Evolutionary conservation across 2,888 invertebrate species (phyloP).

Genomic region (Oxystoma pomonae): DNA sequence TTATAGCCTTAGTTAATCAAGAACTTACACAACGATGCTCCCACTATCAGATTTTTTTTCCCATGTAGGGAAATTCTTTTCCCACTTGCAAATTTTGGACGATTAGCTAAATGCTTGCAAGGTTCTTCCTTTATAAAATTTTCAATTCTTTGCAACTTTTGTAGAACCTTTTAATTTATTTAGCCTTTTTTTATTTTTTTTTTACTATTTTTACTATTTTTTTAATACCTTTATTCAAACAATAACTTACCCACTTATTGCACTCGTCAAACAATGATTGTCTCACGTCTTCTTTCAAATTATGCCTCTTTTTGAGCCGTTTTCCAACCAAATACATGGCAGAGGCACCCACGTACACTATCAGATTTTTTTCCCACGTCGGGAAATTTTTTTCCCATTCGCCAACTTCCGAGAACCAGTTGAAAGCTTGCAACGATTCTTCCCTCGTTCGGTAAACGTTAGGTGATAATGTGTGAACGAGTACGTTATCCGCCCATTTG

Average conservation of each 20-base stretch:
- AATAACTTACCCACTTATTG: slow-evolving; percentile 64
- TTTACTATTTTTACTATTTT: no score
- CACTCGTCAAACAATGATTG: slow-evolving; percentile 87
- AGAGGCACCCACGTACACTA: slow-evolving; percentile 87
- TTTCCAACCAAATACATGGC: slow-evolving; percentile 95
- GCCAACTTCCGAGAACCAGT: slow-evolving; percentile 90
- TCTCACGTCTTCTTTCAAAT: slow-evolving; percentile 84
- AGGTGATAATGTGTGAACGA: slow-evolving; percentile 93
- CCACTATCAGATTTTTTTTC: no score
- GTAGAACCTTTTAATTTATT: no score
- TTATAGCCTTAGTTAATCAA: no score
- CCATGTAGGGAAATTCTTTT: no score
- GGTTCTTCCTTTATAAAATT: no score
- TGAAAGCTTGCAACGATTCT: slow-evolving; percentile 89
- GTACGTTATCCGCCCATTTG: slow-evolving; percentile 86
- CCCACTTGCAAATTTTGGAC: no score
- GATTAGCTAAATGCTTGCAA: no score
- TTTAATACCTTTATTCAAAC: no score
- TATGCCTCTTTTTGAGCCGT: slow-evolving; percentile 79
- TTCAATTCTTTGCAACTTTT: no score
- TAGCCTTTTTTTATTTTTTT: no score
- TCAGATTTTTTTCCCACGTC: slow-evolving; percentile 75
- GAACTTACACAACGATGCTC: no score
- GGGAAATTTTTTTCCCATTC: slow-evolving; percentile 90
- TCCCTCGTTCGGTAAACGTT: slow-evolving; percentile 87